phyloP scores from a whole-genome alignment of 2,797 vertebrate species.

The Sebastolobus altivelis region DNA sequence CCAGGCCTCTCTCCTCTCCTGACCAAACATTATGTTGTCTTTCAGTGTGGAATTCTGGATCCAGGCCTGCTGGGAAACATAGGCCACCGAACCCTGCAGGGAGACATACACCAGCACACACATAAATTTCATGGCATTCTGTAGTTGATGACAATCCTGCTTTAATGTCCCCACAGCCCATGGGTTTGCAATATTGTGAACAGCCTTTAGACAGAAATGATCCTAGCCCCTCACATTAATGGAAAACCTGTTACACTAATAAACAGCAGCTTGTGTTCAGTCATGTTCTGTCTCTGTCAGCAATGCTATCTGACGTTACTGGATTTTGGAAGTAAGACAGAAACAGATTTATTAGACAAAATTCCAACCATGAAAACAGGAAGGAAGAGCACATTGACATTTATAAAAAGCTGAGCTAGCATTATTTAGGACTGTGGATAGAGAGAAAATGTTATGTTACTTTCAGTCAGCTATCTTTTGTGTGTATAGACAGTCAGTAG shows the following conservation, averaged over 20 bases:
- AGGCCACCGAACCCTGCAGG: constrained; percentile 92
- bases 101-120: background rate
- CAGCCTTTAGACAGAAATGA: background rate
- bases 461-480: too few species aligned
- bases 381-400: background rate
- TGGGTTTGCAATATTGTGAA: background rate
- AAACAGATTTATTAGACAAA: too few species aligned
- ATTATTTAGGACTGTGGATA: background rate
- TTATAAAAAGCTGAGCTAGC: background rate
- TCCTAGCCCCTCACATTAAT: background rate
- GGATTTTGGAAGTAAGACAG: too few species aligned
- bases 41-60: constrained; percentile 95
- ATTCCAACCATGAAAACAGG: background rate
- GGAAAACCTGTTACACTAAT: background rate
- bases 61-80: constrained; percentile 97
- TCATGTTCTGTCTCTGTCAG: too few species aligned
- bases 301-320: too few species aligned
- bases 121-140: background rate
- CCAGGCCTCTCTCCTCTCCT: constrained; percentile 82
- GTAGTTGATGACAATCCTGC: too few species aligned
- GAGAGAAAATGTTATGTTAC: too few species aligned
- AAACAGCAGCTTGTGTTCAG: background rate
- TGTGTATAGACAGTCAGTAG: too few species aligned
- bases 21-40: constrained; percentile 94
- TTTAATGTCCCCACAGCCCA: background rate